Evolutionary conservation across 2,888 invertebrate genomes (phyloP).

Genomic region (Chrysopilus asiliformis): DNA sequence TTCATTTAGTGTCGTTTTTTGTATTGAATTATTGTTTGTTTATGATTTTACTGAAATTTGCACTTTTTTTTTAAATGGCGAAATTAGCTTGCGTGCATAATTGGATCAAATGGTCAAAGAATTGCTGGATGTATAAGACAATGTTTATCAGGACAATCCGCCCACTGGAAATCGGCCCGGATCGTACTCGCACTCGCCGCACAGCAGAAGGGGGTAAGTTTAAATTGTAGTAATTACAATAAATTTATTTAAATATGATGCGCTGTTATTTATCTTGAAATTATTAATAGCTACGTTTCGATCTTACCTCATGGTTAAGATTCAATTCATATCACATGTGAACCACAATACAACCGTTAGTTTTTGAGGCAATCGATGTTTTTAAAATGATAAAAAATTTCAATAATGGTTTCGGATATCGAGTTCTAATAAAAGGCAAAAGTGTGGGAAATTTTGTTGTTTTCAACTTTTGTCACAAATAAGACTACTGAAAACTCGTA

Average conservation of each 20-base stretch:
- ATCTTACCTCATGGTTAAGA: no score
- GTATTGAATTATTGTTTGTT: constrained; percentile 19
- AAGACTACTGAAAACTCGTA: no score
- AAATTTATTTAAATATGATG: constrained; percentile 1
- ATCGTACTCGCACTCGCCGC: constrained; percentile 43
- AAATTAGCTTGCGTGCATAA: constrained; percentile 37
- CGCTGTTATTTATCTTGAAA: constrained; percentile 1
- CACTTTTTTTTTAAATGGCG: no score
- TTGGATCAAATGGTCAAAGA: constrained; percentile 37
- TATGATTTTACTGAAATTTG: constrained; percentile 21
- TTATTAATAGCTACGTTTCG: no score
- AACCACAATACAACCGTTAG: no score
- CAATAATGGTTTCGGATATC: no score
- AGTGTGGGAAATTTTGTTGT: no score
- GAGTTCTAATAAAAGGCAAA: no score
- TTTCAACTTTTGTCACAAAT: no score
- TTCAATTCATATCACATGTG: no score
- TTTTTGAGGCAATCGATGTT: no score
- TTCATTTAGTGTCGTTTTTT: constrained; percentile 13
- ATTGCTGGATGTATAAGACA: constrained; percentile 38
- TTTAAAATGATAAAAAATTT: no score
- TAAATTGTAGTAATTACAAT: constrained; percentile 2
- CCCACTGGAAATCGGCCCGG: constrained; percentile 41
- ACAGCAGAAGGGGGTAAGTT: constrained; percentile 45
- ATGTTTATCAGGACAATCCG: constrained; percentile 39